phyloP scores from a whole-genome alignment of 2,113 vertebrate genomes.

The Stegostoma tigrinum region DNA sequence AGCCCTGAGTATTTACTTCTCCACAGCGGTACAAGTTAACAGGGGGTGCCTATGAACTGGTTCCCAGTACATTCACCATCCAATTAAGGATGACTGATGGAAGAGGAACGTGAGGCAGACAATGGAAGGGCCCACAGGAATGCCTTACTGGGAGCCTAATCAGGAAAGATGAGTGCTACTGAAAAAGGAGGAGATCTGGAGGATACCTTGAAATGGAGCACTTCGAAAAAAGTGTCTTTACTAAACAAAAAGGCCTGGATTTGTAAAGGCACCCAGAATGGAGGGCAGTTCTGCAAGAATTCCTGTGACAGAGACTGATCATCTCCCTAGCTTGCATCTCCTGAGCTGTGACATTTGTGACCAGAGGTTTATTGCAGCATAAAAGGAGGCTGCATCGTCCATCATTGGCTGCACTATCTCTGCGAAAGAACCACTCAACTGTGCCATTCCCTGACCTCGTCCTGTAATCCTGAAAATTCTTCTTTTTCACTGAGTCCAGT shows the following conservation, averaged over 20 bases:
- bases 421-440: too few species aligned
- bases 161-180: neutral
- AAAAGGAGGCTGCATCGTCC: too few species aligned
- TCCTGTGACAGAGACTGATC: too few species aligned
- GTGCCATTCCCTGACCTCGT: neutral
- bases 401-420: too few species aligned
- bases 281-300: neutral
- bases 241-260: neutral
- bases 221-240: neutral
- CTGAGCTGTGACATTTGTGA: too few species aligned
- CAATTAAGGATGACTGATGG: neutral
- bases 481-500: neutral
- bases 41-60: neutral
- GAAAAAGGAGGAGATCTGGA: too few species aligned
- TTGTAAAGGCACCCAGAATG: neutral
- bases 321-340: too few species aligned
- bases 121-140: neutral
- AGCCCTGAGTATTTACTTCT: neutral
- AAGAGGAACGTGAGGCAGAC: neutral
- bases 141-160: neutral
- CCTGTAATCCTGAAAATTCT: neutral
- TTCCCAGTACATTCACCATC: neutral
- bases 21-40: neutral
- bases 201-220: neutral
- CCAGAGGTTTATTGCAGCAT: too few species aligned